Evolutionary conservation across 92 coral and sea anemone species (phyloP), one percentile per base, ranked within the genome.

Genomic region (Palythoa grandiflora): DNA sequence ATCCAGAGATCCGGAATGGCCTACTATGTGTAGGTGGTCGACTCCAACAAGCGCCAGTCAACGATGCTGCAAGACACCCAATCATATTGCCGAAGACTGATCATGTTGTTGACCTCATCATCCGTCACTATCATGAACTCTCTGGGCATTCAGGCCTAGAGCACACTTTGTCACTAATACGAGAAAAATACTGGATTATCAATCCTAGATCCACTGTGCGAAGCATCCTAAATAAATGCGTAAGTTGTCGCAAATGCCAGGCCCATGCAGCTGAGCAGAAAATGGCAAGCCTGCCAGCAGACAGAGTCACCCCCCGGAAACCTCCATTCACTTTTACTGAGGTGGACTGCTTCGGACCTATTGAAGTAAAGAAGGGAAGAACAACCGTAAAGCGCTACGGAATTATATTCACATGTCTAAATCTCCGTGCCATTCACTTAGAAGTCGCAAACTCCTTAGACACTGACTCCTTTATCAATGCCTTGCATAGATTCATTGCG

Each of bases 141-240:
- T 52, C 59, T 52, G 59, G 59, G 59, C 59, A 52, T 52, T 28
- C 28, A 28, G 28, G 28, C 28, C 28, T 28, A 28, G 28, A 28
- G 28, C 28, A 28, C 28, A 28, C 59, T 7, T 52, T 52, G 59
- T 52, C 59, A 52, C 59, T 52, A 6, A 52, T 52, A 7, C 35
- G 75, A 70, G 37, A 70, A 16, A 70, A 70, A 20, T 70, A 70
- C 40, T 70, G 75, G 75, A 70, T 70, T 9, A 37, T 70, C 75
- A 70, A 70, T 20, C 37, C 75, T 7, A 70, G 75, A 37, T 37
- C 75, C 8, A 20, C 40, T 20, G 75, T 70, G 40, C 35, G 40
- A 7, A 20, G 17, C 40, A 37, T 70, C 16, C 40, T 70, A 7
- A 70, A 70, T 20, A 37, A 20, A 8, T 70, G 75, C 17, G 75